Percentiles rank a stretch among this genome's conserved stretches.
Evolutionary conservation across 2,113 vertebrate genomes (phyloP).

Genomic region (Macaca mulatta): DNA sequence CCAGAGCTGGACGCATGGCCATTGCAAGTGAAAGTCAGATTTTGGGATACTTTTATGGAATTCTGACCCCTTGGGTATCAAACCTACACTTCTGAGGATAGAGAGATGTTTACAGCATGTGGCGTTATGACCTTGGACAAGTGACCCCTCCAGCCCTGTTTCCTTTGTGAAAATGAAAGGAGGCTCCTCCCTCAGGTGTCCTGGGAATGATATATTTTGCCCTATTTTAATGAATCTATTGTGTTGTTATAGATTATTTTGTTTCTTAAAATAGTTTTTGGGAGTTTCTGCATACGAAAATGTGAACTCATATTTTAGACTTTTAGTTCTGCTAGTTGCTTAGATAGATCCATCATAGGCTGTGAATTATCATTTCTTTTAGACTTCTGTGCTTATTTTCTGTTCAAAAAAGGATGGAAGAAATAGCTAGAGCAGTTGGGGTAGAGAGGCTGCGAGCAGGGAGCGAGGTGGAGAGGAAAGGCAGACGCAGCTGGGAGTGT

Average conservation of each 20-base stretch:
- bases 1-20: background rate
- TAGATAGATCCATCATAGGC: no score
- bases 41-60: background rate
- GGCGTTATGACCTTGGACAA: background rate
- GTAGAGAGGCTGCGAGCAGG: no score
- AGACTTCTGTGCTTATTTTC: background rate
- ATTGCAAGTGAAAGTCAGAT: background rate
- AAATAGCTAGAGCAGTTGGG: background rate
- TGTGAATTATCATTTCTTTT: background rate
- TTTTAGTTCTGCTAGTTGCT: background rate
- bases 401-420: background rate
- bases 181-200: background rate
- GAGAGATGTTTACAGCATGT: background rate
- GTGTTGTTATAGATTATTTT: background rate
- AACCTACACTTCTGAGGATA: background rate
- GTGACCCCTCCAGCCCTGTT: background rate
- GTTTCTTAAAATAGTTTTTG: background rate
- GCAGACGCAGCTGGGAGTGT: fast-evolving
- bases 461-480: no score
- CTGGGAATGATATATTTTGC: background rate
- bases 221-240: background rate
- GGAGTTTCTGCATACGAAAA: background rate
- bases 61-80: background rate
- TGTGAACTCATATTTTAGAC: background rate
- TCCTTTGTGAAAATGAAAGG: background rate